These are phyloP conservation scores for Mesitornis unicolor DNA, from an alignment of 2,113 vertebrate genomes.

Conservation along the genomic window DNA sequence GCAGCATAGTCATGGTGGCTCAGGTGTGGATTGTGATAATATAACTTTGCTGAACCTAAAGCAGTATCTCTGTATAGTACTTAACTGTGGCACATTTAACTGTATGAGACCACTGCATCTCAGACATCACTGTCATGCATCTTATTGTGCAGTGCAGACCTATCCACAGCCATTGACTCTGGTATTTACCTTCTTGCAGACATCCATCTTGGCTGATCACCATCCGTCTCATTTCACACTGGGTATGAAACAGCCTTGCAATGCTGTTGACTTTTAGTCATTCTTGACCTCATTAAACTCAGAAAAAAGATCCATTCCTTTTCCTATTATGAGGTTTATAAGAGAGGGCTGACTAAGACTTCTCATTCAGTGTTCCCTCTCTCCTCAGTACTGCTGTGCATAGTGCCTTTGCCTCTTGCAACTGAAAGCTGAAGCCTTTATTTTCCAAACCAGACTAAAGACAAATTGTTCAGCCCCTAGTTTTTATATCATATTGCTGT, in stretches of 20 bases:
- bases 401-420: background rate
- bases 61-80: background rate
- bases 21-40: background rate
- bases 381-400: background rate
- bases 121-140: background rate
- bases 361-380: background rate
- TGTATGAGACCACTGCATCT: background rate
- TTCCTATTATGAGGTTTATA: background rate
- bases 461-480: background rate
- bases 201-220: background rate
- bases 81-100: background rate
- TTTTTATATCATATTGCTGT: background rate
- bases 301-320: background rate
- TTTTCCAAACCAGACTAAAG: background rate
- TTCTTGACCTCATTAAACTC: background rate
- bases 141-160: accelerated
- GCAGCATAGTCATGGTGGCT: background rate
- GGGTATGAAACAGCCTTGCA: background rate
- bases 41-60: background rate
- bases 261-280: background rate
- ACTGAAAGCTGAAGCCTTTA: background rate
- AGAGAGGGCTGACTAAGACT: background rate
- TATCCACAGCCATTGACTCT: background rate
- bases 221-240: background rate
- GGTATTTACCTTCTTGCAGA: background rate